Base-by-base conservation (phyloP, 2,113 vertebrate genomes). In the Colossoma macropomum region DNA sequence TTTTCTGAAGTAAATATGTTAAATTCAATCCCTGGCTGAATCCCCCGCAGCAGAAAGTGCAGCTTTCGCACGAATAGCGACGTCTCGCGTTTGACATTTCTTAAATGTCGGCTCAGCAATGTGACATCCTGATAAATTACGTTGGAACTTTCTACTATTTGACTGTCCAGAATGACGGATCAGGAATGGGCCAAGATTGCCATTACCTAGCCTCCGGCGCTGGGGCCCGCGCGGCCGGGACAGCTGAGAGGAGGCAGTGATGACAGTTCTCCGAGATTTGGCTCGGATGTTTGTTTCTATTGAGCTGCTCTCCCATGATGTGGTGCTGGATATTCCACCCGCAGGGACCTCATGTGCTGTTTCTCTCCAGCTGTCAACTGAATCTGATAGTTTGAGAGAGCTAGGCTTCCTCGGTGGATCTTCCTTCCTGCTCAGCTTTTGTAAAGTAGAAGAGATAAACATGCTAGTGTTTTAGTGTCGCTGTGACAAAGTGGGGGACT, bases 21-120 rank as follows among this genome's bases (percentile, higher is more conserved):
- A n/a, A 38, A 15, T 45, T 4, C 13, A 4, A 2, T 71, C 23
- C 68, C n/a, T 16, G 19, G 32, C 30, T 32, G 8, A 69, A 34
- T 45, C 12, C 21, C 21, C 23, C 9, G 34, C 38, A 71, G 68
- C 68, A 13, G 11, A n/a, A 71, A n/a, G 68, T 25, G 68, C 66
- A 17, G 13, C 17, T 69, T 59, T 38, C 8, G 34, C 23, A 15
- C 23, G 38, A 25, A 4, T 45, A 11, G 9, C 21, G 21, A 21
- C 12, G 68, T 71, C 10, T 13, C 38, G 23, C 21, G 19, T 23
- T 71, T 71, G 68, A 45, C 68, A 45, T 71, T 71, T 45, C 68
- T 41, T 71, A 71, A 71, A 71, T 71, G 68, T 71, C 68, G 23
- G 34, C 68, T 41, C 68, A 71, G 68, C 68, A 71, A 15, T 71